Evolutionary conservation across 92 coral and sea anemone species (phyloP), one percentile per base, ranked within the genome.

Genomic region (Isaurus tuberculatus): DNA sequence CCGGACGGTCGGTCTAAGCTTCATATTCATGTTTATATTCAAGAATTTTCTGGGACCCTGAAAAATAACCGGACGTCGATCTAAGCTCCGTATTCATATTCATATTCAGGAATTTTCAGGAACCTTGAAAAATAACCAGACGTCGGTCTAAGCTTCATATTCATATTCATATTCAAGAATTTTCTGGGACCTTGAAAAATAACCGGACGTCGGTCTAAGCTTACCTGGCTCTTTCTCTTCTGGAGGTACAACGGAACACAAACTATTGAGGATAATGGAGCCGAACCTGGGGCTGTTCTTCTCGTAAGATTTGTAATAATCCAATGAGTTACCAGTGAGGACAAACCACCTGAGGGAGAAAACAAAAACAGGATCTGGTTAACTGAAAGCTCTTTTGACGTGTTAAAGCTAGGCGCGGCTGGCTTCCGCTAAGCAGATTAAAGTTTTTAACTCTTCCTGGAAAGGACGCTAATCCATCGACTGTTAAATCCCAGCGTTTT

Each of bases 221-320:
- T 53, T 81, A 95, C 98, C 98, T 63, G 94, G 72, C 64, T 94
- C 97, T 58, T 88, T 87, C 89, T 94, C 98, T 46, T 95, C 98
- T 17, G 98, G 98, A 28, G 94, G 92, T 46, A 95, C 92, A 29
- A 95, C 98, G 26, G 98, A 95, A 83, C 98, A 95, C 26, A 95
- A 87, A 65, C 98, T 95, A 92, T 88, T 94, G 55, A 95, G 84
- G 44, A 92, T 86, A 42, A 95, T 94, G 65, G 98, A 94, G 6
- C 98, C 98, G 85, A 95, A 95, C 83, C 93, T 95, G 14, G 98
- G 94, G 70, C 98, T 95, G 87, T 89, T 89, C 86, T 95, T 95
- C 75, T 88, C 98, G 73, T 90, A 95, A 1, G 98, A 94, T 72
- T 95, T 95, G 91, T 94, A 95, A 81, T 95, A 95, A 88, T 95